Evolutionary conservation across 2,113 vertebrate genomes (phyloP), one percentile per base, ranked within the genome.

Genomic region (Rhynchopsitta pachyrhyncha): DNA sequence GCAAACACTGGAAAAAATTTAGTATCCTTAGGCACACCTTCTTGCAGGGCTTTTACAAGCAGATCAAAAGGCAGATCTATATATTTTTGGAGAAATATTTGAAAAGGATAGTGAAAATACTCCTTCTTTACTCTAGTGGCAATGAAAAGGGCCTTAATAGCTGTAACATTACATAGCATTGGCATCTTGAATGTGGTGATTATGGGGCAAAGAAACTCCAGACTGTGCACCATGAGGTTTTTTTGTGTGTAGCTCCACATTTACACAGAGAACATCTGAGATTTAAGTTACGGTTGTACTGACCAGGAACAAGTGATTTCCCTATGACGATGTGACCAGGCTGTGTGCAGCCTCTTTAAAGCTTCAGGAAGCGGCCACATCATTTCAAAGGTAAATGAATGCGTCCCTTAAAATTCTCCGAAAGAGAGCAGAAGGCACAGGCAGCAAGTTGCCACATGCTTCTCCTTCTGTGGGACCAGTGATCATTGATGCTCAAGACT

Each of bases 41-140:
- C 25, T 68, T 79, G 33, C 25, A 69, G 53, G 24, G 9, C 22
- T 69, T 86, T 91, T 94, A 60, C 50, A 83, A 81, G 29, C 37
- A 82, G 82, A 83, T 88, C n/a, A 76, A 95, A 96, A 95, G 84
- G 44, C 47, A 93, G 74, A 82, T 84, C 50, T 76, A 7, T 71
- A 31, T 82, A 80, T 95, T 97, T 96, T 82, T 46, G 35, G 46
- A 50, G 63, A 85, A 92, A 78, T 93, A 70, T 84, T 96, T 94
- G 79, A 76, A 79, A 88, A 90, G 41, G 25, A 82, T 78, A 53
- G 81, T 64, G 33, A 95, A 97, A 89, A 90, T 39, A 82, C 22
- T 77, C 9, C 75, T 49, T 81, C 84, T 91, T 87, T 77, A 78
- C 25, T 74, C 82, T 86, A 66, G 33, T 60, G 29, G n/a, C 68